phyloP scores from a whole-genome alignment of 2,113 vertebrate species.

The Girardinichthys multiradiatus region DNA sequence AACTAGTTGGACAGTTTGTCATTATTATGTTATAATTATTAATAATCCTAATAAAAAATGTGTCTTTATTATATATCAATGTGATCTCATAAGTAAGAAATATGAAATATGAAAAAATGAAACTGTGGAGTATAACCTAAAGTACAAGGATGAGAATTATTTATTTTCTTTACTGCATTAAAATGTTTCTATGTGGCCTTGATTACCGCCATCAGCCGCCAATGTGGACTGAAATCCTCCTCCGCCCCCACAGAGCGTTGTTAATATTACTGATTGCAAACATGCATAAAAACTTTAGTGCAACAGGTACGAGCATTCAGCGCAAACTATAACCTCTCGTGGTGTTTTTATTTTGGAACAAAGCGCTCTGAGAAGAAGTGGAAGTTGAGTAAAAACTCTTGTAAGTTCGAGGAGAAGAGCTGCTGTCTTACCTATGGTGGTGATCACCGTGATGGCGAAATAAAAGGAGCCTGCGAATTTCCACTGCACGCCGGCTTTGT shows the following conservation, averaged over 20 bases:
- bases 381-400: not conserved
- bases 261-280: not conserved
- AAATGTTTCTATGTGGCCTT: not conserved
- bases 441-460: constrained; percentile 98
- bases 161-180: not conserved
- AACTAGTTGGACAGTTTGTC: no score
- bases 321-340: not conserved
- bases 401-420: not conserved
- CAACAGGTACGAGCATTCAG: not conserved
- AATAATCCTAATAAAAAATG: no score
- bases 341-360: not conserved
- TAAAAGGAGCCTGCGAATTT: constrained; percentile 94
- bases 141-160: not conserved
- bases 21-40: no score
- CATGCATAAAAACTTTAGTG: not conserved
- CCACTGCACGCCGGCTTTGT: constrained; percentile 96
- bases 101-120: no score
- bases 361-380: not conserved
- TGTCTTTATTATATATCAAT: no score
- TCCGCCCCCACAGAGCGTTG: no score
- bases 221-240: not conserved
- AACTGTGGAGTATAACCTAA: not conserved
- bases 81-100: no score
- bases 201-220: not conserved
- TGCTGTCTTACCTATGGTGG: constrained; percentile 89